A percentile compares a stretch with the other conserved stretches of the same genome.
These are phyloP conservation scores for Ciconia boyciana DNA, from an alignment of 2,113 vertebrate genomes.

Conservation along the genomic window DNA sequence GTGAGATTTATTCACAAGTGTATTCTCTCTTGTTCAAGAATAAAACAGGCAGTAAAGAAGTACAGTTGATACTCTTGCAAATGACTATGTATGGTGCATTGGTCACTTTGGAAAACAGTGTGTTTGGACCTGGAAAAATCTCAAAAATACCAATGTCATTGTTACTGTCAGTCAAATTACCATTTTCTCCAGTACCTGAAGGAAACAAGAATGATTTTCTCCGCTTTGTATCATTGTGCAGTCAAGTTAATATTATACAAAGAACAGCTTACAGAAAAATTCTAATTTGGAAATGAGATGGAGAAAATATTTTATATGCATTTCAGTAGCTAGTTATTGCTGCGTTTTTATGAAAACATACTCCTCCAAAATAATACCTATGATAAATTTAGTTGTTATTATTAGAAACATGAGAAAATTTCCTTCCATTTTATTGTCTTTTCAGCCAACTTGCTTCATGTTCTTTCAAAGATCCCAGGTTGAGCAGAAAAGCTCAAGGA, in stretches of 20 bases:
- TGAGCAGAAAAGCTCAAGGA: neutral
- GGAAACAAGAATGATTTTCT: neutral
- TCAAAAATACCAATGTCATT: neutral
- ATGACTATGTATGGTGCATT: neutral
- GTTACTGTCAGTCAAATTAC: neutral
- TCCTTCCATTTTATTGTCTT: neutral
- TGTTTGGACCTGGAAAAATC: neutral
- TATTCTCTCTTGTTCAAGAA: neutral
- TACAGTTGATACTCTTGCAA: neutral
- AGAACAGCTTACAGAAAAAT: neutral
- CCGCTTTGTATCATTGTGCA: neutral
- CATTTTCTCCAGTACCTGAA: neutral
- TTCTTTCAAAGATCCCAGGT: neutral
- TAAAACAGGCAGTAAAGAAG: neutral
- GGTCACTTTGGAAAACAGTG: neutral
- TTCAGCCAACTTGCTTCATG: neutral
- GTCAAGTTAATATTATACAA: neutral
- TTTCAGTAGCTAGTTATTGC: neutral
- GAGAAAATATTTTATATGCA: neutral
- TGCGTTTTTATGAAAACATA: neutral
- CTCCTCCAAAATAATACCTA: neutral
- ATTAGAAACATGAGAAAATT: neutral
- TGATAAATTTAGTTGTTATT: neutral
- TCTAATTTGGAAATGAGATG: neutral
- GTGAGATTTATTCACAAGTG: neutral